phyloP scores from a whole-genome alignment of 2,113 vertebrate species.

The Furnarius figulus region DNA sequence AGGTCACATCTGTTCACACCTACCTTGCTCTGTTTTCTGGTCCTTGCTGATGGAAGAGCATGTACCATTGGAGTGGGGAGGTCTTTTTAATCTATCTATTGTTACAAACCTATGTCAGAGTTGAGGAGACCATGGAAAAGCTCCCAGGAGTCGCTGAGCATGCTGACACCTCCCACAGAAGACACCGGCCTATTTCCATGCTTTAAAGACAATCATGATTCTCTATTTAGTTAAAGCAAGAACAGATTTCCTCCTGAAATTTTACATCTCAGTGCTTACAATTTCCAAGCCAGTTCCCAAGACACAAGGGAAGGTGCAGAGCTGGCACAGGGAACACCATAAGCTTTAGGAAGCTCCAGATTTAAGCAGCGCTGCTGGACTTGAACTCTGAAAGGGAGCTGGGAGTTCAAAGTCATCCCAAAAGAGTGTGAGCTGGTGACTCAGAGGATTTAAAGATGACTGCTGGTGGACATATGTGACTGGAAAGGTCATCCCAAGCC shows the following conservation, averaged over 20 bases:
- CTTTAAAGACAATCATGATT: neutral
- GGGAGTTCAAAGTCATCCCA: neutral
- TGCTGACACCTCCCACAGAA: neutral
- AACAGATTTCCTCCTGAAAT: neutral
- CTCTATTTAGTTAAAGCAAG: neutral
- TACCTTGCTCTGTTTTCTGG: neutral
- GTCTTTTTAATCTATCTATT: neutral
- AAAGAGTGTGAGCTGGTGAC: neutral
- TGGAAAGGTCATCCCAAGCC: neutral
- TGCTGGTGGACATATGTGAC: neutral
- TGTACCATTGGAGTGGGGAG: accelerated
- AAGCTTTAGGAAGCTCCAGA: neutral
- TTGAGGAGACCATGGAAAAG: neutral
- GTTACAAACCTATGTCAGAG: neutral
- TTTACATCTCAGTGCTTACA: neutral
- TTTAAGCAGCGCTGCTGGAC: neutral
- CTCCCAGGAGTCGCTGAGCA: neutral
- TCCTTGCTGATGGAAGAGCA: accelerated
- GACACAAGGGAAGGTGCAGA: neutral
- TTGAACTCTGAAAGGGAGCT: neutral
- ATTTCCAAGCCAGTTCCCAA: neutral
- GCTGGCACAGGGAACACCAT: neutral
- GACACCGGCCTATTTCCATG: neutral
- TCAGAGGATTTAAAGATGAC: neutral
- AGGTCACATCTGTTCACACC: accelerated